Conservation (phyloP, 2,113 vertebrate species). For the Daubentonia madagascariensis region DNA sequence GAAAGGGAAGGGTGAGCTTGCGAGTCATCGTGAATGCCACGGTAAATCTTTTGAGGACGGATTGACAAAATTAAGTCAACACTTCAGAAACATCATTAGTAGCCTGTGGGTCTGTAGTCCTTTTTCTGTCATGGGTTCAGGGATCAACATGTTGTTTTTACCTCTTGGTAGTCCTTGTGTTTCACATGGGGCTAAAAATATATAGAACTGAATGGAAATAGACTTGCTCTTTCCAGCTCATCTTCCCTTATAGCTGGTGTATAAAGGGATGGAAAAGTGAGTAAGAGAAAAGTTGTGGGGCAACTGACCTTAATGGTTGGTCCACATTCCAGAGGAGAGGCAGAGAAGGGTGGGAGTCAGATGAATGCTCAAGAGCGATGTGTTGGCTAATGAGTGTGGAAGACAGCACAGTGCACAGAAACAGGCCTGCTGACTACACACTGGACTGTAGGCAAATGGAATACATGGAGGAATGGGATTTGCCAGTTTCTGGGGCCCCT, state of each 20-base stretch:
- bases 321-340: not conserved
- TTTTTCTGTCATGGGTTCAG: not conserved
- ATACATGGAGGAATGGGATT: not conserved
- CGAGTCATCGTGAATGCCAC: rapidly evolving
- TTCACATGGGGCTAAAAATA: not conserved
- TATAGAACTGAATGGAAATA: not conserved
- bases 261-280: not conserved
- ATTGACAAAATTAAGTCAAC: not conserved
- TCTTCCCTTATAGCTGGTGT: not conserved
- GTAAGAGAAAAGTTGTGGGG: not conserved
- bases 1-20: not conserved
- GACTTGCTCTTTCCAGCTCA: not conserved
- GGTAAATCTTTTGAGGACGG: not conserved
- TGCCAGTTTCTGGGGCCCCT: not conserved
- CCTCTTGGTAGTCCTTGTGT: not conserved
- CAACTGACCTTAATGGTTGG: not conserved
- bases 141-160: not conserved
- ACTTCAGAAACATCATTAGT: not conserved
- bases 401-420: not conserved
- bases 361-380: rapidly evolving
- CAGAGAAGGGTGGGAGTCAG: not conserved
- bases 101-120: not conserved
- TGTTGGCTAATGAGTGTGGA: not conserved
- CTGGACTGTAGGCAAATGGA: rapidly evolving
- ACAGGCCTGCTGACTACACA: not conserved